Base-by-base conservation (phyloP, 2,888 invertebrate genomes). In the Tinea semifulvella region DNA sequence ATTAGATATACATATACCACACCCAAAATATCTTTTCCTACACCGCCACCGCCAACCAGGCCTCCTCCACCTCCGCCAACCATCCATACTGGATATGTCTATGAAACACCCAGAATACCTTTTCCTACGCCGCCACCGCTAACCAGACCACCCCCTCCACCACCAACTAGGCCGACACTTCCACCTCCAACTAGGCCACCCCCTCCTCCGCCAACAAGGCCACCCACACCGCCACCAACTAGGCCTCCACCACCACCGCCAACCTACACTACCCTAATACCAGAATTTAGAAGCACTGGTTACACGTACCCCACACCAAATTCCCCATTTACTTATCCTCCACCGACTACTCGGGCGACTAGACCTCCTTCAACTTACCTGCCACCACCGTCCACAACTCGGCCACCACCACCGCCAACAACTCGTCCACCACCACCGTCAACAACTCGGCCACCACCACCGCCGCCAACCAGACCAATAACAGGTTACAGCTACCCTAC, bases 241-340 rank as follows among this genome's bases (percentile, higher is more conserved):
- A 48, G 47, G 2, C 49, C 50, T 14, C 46, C 48, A 8, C 28
- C 3, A 44, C 43, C 25, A 42, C 45, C 48, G 19, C 50, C 51
- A 13, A 56, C 53, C 7, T 49, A 50, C 2, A 51, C 49, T 42
- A 42, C 52, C 43, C 14, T 40, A 36, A 48, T 43, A 50, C 52
- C 14, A 53, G 51, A 51, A 4, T 51, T 51, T 10, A 55, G 54
- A 52, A 67, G 67, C 0, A 68, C 68, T 2, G 65, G 65, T 1
- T 68, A 68, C 49, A 56, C 53, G 11, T 65, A 68, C 22, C 40
- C 46, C 47, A 8, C 38, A 1, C 45, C 44, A 26, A 43, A 42
- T 45, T 18, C 49, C 50, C 11, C 63, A 2, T 68, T 68, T 39
- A 56, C 53, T 8, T 49, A 50, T 3, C 52, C 44, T 20, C 49